A percentile compares a stretch with the other conserved stretches of the same genome.
Evolutionary conservation across 2,888 invertebrate species (phyloP).

Genomic region (Plagiodera versicolora): DNA sequence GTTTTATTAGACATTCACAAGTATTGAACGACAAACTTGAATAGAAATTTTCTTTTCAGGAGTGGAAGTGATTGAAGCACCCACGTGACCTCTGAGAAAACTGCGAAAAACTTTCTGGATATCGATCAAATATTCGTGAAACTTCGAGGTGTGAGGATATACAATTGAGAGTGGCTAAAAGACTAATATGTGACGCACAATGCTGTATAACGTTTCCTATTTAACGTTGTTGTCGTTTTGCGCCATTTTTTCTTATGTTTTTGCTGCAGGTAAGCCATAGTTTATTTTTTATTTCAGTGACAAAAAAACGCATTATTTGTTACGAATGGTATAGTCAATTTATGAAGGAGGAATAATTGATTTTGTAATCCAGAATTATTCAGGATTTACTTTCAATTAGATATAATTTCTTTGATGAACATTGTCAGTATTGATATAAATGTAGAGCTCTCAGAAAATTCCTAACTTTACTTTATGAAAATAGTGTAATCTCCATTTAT

Average conservation of each 20-base stretch:
- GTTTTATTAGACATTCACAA: no score
- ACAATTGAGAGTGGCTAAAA: constrained; percentile 20
- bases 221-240: constrained; percentile 23
- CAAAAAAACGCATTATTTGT: no score
- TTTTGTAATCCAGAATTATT: no score
- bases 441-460: no score
- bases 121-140: constrained; percentile 27
- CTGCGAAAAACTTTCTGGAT: constrained; percentile 10
- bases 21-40: constrained; percentile 6
- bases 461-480: not conserved
- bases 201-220: constrained; percentile 19
- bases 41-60: constrained; percentile 18
- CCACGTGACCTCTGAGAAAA: not conserved
- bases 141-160: no score
- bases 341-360: no score
- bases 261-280: constrained; percentile 15
- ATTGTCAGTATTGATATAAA: no score
- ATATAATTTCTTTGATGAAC: no score
- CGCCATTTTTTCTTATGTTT: constrained; percentile 11
- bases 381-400: no score
- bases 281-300: not conserved
- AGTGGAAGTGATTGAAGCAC: not conserved
- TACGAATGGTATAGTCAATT: no score
- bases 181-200: constrained; percentile 13
- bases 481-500: not conserved